Conservation (phyloP, 2,113 vertebrate genomes). For the Dinomys branickii region DNA sequence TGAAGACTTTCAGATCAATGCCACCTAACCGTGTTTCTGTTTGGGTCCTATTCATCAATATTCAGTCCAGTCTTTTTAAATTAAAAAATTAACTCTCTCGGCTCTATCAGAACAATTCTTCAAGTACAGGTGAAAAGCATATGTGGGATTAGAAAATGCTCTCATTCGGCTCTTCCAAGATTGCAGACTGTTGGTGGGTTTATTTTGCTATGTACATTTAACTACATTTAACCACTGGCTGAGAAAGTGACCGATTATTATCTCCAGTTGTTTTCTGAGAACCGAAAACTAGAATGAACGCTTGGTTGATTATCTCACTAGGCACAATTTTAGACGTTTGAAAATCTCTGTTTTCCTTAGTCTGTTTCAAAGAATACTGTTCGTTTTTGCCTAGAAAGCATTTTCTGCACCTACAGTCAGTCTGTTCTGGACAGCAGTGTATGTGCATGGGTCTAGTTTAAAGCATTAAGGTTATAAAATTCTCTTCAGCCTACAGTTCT, state of each 20-base stretch:
- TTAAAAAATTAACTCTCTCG: background rate
- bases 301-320: slow-evolving; percentile 6
- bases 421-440: background rate
- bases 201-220: slow-evolving; percentile 19
- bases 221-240: background rate
- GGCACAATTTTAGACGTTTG: background rate
- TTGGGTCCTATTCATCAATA: background rate
- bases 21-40: background rate
- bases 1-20: slow-evolving; percentile 18
- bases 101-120: background rate
- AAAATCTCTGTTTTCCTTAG: slow-evolving; percentile 38
- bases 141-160: background rate
- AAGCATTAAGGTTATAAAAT: background rate
- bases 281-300: background rate
- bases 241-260: background rate
- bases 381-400: slow-evolving; percentile 14
- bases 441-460: background rate
- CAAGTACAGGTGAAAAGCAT: background rate
- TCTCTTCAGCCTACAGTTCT: background rate
- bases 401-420: background rate
- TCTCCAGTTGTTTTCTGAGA: slow-evolving; percentile 14
- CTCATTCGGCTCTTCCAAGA: background rate
- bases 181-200: background rate
- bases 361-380: slow-evolving; percentile 25
- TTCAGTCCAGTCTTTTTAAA: background rate